Percentiles rank a stretch among this genome's conserved stretches.
Conservation (phyloP, 2,888 invertebrate genomes). For the Pristionchus mayeri region DNA sequence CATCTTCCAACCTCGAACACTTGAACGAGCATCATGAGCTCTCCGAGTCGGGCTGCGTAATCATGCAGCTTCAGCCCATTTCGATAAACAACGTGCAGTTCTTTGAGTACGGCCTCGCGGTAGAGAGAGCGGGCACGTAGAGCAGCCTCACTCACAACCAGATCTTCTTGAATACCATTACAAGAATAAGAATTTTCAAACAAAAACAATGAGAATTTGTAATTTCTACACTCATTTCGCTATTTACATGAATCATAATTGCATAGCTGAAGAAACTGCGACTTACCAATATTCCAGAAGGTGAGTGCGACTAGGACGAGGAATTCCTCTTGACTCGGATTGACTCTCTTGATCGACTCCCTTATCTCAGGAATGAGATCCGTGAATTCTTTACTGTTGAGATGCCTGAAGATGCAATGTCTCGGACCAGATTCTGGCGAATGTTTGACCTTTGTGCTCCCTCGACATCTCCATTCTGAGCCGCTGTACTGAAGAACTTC, state of each 20-base stretch:
- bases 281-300: background rate
- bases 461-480: background rate
- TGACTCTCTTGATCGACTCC: background rate
- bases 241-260: no score
- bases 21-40: background rate
- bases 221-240: no score
- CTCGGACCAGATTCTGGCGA: no score
- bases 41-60: background rate
- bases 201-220: no score
- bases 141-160: background rate
- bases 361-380: background rate
- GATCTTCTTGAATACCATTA: background rate
- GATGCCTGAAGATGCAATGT: background rate
- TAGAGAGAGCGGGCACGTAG: background rate
- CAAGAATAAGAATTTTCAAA: background rate
- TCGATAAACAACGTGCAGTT: background rate
- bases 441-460: background rate
- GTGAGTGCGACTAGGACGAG: background rate
- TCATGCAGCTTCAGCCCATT: background rate
- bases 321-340: background rate
- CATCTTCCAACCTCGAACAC: background rate
- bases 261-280: no score
- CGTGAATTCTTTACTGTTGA: background rate
- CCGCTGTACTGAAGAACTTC: background rate
- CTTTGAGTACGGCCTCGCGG: background rate